Evolutionary conservation across 2,113 vertebrate species (phyloP).

Genomic region (Cichladusa arquata): DNA sequence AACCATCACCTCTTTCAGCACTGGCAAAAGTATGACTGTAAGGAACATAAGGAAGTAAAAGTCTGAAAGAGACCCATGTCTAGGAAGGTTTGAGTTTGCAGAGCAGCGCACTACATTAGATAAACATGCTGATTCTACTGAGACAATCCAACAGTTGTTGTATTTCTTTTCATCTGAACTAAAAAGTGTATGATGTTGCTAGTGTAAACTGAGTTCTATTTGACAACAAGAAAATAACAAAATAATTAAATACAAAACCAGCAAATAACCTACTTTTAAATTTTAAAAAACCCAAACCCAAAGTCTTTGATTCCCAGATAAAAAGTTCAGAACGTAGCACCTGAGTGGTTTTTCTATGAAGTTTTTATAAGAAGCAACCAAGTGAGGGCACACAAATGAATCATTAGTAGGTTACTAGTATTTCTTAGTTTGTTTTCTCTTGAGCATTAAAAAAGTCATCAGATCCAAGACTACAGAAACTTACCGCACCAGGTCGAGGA

Average conservation of each 20-base stretch:
- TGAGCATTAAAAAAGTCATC: neutral
- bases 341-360: neutral
- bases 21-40: neutral
- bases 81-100: neutral
- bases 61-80: neutral
- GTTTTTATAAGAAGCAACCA: neutral
- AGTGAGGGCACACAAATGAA: neutral
- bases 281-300: neutral
- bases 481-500: conserved; percentile 92
- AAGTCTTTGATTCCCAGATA: neutral
- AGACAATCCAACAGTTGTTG: neutral
- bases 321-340: neutral
- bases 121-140: neutral
- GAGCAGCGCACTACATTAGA: neutral
- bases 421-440: neutral
- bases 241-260: neutral
- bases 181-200: neutral
- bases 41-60: neutral
- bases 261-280: neutral
- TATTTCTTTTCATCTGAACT: neutral
- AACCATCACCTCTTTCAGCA: neutral
- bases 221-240: neutral
- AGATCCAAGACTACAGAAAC: conserved; percentile 25
- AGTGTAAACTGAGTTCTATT: neutral
- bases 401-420: neutral